Evolutionary conservation across 2,888 invertebrate genomes (phyloP).

Genomic region (Rambutsinella grinnellia): DNA sequence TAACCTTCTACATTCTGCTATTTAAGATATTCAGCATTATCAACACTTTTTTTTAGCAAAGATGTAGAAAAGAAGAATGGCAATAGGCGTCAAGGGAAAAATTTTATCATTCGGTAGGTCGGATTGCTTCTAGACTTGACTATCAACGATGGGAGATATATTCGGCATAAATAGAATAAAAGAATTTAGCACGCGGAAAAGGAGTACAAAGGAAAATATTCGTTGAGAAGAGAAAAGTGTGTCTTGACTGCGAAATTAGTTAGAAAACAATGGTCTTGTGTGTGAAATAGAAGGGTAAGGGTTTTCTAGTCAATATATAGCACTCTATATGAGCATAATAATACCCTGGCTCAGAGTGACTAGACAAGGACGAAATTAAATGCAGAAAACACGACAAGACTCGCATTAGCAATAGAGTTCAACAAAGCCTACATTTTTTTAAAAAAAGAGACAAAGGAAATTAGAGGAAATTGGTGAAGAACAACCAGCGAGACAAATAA

Average conservation of each 20-base stretch:
- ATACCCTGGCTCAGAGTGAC: not conserved
- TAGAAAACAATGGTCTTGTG: not conserved
- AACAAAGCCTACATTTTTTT: constrained; percentile 43
- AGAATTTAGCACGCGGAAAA: constrained; percentile 10
- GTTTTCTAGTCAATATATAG: not conserved
- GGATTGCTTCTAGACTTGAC: constrained; percentile 3
- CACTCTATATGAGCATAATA: not conserved
- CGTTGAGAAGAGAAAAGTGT: constrained; percentile 25
- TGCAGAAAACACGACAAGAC: too few relatives aligned
- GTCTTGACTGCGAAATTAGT: constrained; percentile 38
- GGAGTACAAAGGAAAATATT: constrained; percentile 14
- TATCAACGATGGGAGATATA: not conserved
- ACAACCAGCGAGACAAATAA: too few relatives aligned
- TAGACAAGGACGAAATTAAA: not conserved
- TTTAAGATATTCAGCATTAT: too few relatives aligned
- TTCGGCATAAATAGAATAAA: not conserved
- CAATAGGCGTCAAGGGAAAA: constrained; percentile 30
- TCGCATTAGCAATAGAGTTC: not conserved
- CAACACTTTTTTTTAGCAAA: too few relatives aligned
- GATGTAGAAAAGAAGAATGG: too few relatives aligned
- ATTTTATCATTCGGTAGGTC: not conserved
- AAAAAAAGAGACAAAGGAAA: constrained; percentile 39
- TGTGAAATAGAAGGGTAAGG: not conserved
- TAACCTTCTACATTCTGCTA: too few relatives aligned
- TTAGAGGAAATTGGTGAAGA: constrained; percentile 49